These are phyloP conservation scores for Gerris lacustris DNA, from an alignment of 2,888 invertebrate genomes.

Conservation along the genomic window DNA sequence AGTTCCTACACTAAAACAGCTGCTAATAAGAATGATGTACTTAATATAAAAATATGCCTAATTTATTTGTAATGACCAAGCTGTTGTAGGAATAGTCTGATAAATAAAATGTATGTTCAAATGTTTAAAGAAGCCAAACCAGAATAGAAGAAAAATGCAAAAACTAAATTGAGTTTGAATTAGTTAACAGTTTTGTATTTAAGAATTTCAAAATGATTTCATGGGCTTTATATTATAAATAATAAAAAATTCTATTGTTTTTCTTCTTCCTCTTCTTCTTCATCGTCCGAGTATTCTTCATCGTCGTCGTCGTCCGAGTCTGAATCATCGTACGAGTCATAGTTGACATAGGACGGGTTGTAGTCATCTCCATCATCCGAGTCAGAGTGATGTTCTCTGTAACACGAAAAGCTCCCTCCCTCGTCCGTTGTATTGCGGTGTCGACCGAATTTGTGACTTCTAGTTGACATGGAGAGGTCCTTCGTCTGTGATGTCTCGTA, in stretches of 20 bases:
- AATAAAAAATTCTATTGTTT: not conserved
- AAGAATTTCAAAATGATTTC: not conserved
- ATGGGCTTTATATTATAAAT: not conserved
- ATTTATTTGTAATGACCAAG: too few species aligned
- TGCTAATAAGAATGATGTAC: too few species aligned
- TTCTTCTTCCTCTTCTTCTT: conserved; percentile 30
- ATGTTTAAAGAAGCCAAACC: too few species aligned
- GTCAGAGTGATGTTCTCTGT: conserved; percentile 37
- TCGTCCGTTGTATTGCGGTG: conserved; percentile 58
- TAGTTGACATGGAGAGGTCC: conserved; percentile 90
- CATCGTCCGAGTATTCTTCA: conserved; percentile 38
- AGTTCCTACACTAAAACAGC: too few species aligned
- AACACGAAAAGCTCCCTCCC: conserved; percentile 31
- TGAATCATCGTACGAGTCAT: conserved; percentile 32
- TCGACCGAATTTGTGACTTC: conserved; percentile 78
- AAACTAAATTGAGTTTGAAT: too few species aligned
- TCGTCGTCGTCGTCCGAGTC: conserved; percentile 43
- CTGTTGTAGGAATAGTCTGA: too few species aligned
- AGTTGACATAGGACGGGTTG: conserved; percentile 10
- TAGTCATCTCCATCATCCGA: conserved; percentile 35
- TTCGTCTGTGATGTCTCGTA: conserved; percentile 87
- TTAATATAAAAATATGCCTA: too few species aligned
- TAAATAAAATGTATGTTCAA: too few species aligned
- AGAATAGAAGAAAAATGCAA: too few species aligned
- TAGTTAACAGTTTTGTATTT: too few species aligned